Conservation (phyloP, 2,888 invertebrate genomes). For the Sympetrum striolatum region DNA sequence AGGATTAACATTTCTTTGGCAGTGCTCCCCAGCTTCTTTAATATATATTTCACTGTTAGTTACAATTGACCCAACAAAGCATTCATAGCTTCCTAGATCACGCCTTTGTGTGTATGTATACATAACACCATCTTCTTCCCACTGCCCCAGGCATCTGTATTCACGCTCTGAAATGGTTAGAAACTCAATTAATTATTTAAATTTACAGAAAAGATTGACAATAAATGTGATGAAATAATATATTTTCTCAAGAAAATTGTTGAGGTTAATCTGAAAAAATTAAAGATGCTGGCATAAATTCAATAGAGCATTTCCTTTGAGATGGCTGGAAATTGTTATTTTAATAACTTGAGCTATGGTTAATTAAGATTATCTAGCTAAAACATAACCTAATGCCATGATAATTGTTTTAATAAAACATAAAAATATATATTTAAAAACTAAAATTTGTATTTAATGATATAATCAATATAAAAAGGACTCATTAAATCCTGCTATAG, state of each 20-base stretch:
- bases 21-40: conserved; percentile 72
- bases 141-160: conserved; percentile 71
- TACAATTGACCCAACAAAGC: conserved; percentile 69
- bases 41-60: conserved; percentile 69
- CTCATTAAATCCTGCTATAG: too few species aligned
- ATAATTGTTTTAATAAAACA: too few species aligned
- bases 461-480: neutral
- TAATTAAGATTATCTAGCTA: too few species aligned
- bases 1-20: conserved; percentile 67
- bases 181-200: neutral
- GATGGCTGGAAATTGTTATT: too few species aligned
- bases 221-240: neutral
- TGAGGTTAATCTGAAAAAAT: too few species aligned
- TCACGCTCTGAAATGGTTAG: conserved; percentile 62
- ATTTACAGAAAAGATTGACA: too few species aligned
- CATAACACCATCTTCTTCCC: conserved; percentile 68
- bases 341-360: too few species aligned
- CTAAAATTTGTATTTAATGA: neutral
- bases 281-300: too few species aligned
- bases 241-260: too few species aligned
- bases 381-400: too few species aligned
- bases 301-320: too few species aligned
- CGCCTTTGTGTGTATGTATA: conserved; percentile 71
- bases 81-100: conserved; percentile 69
- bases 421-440: too few species aligned